These are phyloP conservation scores for Porites australiensis DNA, from an alignment of 64 coral and sea anemone genomes.

Conservation along the genomic window DNA sequence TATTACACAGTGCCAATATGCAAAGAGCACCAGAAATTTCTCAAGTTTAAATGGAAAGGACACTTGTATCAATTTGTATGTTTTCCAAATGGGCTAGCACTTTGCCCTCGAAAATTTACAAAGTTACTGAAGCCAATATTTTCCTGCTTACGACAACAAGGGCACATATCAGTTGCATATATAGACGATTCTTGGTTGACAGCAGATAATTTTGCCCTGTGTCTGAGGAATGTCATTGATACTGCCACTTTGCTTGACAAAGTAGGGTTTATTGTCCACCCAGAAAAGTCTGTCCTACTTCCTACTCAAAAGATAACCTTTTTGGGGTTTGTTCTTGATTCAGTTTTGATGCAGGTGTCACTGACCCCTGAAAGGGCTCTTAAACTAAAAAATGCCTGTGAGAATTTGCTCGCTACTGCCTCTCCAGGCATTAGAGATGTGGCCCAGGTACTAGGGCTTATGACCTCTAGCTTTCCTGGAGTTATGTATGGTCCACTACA, in stretches of 20 bases:
- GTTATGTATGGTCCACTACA: slow-evolving; percentile 49
- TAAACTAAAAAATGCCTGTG: neutral
- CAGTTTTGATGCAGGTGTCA: neutral
- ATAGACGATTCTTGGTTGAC: slow-evolving; percentile 36
- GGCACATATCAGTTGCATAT: slow-evolving; percentile 7
- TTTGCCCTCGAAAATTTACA: slow-evolving; percentile 1
- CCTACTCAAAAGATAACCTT: no score
- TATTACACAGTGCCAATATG: no score
- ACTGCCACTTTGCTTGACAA: slow-evolving; percentile 35
- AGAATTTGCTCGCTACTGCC: no score
- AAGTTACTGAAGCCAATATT: neutral
- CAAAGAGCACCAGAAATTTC: no score
- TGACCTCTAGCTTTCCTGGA: slow-evolving; percentile 46
- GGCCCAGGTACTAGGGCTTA: slow-evolving; percentile 35
- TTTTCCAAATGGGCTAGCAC: no score
- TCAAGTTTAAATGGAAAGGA: no score
- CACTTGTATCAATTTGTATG: no score
- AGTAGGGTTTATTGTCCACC: no score
- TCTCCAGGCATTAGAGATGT: slow-evolving; percentile 21
- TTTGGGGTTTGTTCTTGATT: slow-evolving; percentile 42
- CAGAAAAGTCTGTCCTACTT: no score
- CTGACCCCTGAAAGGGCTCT: slow-evolving; percentile 37
- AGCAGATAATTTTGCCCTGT: slow-evolving; percentile 13
- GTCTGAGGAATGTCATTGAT: slow-evolving; percentile 29
- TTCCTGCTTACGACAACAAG: neutral